Conservation (phyloP, 2,797 vertebrate genomes). For the Botia almorhae region DNA sequence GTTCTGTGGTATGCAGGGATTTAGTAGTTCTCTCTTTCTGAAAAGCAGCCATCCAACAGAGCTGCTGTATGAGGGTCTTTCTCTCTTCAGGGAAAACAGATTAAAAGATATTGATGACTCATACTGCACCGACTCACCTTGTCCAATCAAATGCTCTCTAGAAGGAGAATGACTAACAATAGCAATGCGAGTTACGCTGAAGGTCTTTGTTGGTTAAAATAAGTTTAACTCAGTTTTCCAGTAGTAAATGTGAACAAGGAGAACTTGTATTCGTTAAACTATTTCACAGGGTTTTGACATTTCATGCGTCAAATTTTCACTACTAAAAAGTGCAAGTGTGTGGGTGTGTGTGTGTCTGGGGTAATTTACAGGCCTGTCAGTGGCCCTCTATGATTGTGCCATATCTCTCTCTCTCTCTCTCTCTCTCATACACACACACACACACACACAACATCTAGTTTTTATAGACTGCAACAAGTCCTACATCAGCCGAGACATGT, state of each 20-base stretch:
- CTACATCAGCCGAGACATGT: conserved; percentile 33
- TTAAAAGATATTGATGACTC: too few species aligned
- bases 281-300: too few species aligned
- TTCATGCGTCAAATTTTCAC: too few species aligned
- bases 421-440: neutral
- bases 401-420: neutral
- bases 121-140: too few species aligned
- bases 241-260: too few species aligned
- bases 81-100: too few species aligned
- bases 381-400: conserved; percentile 1
- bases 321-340: neutral
- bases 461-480: conserved; percentile 11
- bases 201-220: too few species aligned
- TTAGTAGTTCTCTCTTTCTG: conserved; percentile 24
- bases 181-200: too few species aligned
- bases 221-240: too few species aligned
- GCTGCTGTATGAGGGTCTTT: conserved; percentile 8
- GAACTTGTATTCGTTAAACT: too few species aligned
- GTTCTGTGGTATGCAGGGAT: conserved; percentile 23
- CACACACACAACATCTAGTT: neutral
- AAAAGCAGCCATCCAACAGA: conserved; percentile 24
- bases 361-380: conserved; percentile 47
- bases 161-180: neutral
- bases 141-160: too few species aligned
- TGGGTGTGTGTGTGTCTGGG: neutral